Evolutionary conservation across 1,140 invertebrate genomes (phyloP).

Genomic region (Drosophila arizonae): DNA sequence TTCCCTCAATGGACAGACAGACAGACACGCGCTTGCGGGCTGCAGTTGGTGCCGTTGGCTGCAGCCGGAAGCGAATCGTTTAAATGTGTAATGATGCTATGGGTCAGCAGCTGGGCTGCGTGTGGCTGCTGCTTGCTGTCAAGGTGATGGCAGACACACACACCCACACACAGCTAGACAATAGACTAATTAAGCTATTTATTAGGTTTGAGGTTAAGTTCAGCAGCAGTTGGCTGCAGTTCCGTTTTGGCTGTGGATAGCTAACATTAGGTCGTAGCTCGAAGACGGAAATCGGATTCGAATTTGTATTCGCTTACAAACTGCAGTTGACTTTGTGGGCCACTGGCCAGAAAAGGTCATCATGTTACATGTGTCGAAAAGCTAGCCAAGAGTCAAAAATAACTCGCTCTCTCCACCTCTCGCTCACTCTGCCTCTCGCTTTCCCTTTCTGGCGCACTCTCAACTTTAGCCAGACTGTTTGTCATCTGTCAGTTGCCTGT

Average conservation of each 20-base stretch:
- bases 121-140: constrained; percentile 4
- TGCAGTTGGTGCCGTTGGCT: neutral
- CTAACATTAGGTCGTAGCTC: neutral
- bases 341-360: constrained; percentile 31
- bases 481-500: constrained; percentile 30
- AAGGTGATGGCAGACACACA: constrained; percentile 12
- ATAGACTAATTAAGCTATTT: constrained; percentile 58
- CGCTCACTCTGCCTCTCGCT: neutral
- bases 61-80: constrained; percentile 30
- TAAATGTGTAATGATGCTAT: constrained; percentile 51
- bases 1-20: constrained; percentile 1
- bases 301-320: constrained; percentile 2
- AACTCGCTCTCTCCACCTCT: no score
- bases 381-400: constrained; percentile 28
- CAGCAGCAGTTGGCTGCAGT: constrained; percentile 35
- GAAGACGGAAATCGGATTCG: constrained; percentile 5
- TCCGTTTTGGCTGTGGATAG: neutral
- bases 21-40: neutral
- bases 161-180: constrained; percentile 15
- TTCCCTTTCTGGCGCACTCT: neutral
- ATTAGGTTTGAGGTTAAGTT: constrained; percentile 56
- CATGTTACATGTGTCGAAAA: constrained; percentile 20
- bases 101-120: constrained; percentile 30
- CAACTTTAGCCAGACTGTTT: constrained; percentile 34
- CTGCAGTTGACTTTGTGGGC: constrained; percentile 36